These are phyloP conservation scores for Flabesymbios commensalis DNA, from an alignment of 2,888 invertebrate genomes.

Conservation along the genomic window DNA sequence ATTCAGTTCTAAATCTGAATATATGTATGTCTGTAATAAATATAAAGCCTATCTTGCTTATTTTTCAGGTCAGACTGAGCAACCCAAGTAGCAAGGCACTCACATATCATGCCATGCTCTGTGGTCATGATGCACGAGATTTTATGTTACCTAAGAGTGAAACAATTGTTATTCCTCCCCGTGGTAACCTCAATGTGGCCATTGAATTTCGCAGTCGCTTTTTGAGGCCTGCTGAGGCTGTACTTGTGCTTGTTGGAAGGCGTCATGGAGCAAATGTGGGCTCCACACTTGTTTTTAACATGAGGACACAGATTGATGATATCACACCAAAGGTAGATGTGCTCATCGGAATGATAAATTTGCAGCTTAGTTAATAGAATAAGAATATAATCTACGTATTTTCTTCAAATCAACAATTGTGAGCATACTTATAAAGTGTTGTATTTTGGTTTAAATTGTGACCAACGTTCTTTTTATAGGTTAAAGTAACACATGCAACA, in stretches of 20 bases:
- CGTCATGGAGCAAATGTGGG: slow-evolving; percentile 53
- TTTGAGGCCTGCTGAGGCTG: slow-evolving; percentile 55
- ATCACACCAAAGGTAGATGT: slow-evolving; percentile 52
- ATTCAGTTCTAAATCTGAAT: too few relatives aligned
- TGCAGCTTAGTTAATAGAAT: too few relatives aligned
- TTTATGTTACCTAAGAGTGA: slow-evolving; percentile 56
- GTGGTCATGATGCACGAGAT: slow-evolving; percentile 56
- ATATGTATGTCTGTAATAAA: too few relatives aligned
- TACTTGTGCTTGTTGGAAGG: slow-evolving; percentile 53
- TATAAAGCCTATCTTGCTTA: too few relatives aligned
- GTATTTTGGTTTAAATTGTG: too few relatives aligned
- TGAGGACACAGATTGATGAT: slow-evolving; percentile 52
- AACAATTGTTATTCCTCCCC: slow-evolving; percentile 50
- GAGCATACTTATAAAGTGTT: too few relatives aligned
- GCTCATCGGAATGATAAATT: too few relatives aligned
- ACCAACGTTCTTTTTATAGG: too few relatives aligned
- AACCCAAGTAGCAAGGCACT: slow-evolving; percentile 58
- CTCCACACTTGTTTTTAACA: slow-evolving; percentile 56
- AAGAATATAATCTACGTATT: too few relatives aligned
- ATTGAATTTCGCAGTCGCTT: slow-evolving; percentile 42
- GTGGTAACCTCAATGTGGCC: slow-evolving; percentile 39
- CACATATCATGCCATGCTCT: slow-evolving; percentile 54
- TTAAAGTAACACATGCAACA: too few relatives aligned
- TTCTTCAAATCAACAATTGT: too few relatives aligned
- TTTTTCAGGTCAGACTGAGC: slow-evolving; percentile 57